A percentile compares a stretch with the other conserved stretches of the same genome.
Evolutionary conservation across 2,113 vertebrate genomes (phyloP).

Genomic region (Lasiurus cinereus): DNA sequence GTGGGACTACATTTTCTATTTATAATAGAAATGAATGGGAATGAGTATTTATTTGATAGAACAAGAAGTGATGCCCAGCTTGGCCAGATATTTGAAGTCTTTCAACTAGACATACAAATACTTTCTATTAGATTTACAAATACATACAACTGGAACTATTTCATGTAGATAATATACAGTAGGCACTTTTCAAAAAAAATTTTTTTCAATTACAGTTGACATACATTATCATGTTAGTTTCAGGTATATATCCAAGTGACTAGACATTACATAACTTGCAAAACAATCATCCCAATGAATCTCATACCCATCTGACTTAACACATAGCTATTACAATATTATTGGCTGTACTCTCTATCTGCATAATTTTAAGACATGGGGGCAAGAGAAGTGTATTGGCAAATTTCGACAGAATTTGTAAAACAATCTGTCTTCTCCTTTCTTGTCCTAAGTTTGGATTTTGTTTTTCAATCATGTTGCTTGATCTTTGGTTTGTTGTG

Average conservation of each 20-base stretch:
- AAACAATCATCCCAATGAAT: neutral
- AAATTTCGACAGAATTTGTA: conserved; percentile 25
- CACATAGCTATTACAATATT: neutral
- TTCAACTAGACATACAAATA: neutral
- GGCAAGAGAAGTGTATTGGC: neutral
- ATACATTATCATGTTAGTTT: neutral
- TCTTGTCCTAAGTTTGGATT: conserved; percentile 48
- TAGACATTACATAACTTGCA: neutral
- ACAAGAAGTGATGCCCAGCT: neutral
- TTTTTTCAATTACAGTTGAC: neutral
- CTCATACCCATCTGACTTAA: neutral
- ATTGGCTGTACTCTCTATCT: neutral
- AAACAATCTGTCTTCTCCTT: conserved; percentile 40
- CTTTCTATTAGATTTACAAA: conserved; percentile 34
- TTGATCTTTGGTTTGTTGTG: conserved; percentile 63
- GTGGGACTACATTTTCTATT: neutral
- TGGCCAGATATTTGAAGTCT: conserved; percentile 31
- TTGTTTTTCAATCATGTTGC: conserved; percentile 68
- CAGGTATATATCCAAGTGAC: neutral
- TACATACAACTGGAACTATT: neutral
- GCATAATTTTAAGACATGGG: neutral
- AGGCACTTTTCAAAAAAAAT: neutral
- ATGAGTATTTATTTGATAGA: conserved; percentile 15
- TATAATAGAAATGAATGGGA: conserved; percentile 1
- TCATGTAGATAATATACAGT: neutral